Evolutionary conservation across 2,888 invertebrate genomes (phyloP).

Genomic region (Drosophila neotestacea): DNA sequence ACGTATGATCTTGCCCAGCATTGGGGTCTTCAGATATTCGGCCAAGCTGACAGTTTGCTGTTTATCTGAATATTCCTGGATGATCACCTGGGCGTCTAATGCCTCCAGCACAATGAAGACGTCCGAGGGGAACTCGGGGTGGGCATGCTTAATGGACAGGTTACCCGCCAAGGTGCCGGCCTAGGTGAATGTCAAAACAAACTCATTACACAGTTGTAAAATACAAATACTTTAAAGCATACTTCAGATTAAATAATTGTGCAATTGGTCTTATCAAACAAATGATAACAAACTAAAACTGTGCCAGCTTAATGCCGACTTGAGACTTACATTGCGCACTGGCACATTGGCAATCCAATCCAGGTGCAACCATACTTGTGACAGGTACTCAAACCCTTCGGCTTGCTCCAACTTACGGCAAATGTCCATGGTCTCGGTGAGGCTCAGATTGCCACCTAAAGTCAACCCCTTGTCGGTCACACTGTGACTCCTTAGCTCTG

Average conservation of each 20-base stretch:
- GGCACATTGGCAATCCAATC: conserved; percentile 89
- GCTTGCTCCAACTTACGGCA: conserved; percentile 84
- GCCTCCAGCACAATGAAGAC: too few species aligned
- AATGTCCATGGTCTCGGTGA: conserved; percentile 86
- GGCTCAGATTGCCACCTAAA: conserved; percentile 85
- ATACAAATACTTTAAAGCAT: background rate
- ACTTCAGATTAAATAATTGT: conserved; percentile 21
- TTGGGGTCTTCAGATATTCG: too few species aligned
- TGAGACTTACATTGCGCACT: conserved; percentile 88
- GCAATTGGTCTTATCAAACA: conserved; percentile 8
- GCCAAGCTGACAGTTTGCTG: too few species aligned
- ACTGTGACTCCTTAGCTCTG: conserved; percentile 86
- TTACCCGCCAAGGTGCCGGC: too few species aligned
- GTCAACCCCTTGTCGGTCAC: conserved; percentile 69
- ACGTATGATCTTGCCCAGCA: too few species aligned
- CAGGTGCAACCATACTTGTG: conserved; percentile 86
- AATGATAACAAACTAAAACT: conserved; percentile 19
- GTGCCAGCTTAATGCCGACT: background rate
- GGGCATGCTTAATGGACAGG: too few species aligned
- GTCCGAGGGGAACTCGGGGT: too few species aligned
- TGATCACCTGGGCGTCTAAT: too few species aligned
- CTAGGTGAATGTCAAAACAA: conserved; percentile 27
- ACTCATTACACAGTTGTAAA: conserved; percentile 23
- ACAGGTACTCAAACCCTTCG: conserved; percentile 87
- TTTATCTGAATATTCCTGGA: too few species aligned